Conservation (phyloP, 2,113 vertebrate species). For the Sander lucioperca region DNA sequence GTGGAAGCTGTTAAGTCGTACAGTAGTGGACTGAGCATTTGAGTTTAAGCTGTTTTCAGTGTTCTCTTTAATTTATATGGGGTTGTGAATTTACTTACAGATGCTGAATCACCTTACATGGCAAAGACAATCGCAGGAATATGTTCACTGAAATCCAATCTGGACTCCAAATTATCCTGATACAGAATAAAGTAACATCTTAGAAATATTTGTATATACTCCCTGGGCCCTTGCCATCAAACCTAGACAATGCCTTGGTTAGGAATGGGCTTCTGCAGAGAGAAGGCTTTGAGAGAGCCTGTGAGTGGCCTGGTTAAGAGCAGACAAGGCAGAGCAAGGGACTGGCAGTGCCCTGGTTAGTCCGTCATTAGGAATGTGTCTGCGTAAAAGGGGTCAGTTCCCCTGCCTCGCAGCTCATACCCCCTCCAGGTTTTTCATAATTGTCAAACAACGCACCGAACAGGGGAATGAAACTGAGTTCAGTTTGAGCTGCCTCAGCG, state of each 20-base stretch:
- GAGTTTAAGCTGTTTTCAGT: slow-evolving; percentile 5
- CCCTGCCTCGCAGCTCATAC: slow-evolving; percentile 37
- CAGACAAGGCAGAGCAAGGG: slow-evolving; percentile 34
- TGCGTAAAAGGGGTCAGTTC: slow-evolving; percentile 56
- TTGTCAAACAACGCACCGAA: slow-evolving; percentile 52
- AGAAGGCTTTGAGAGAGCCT: slow-evolving; percentile 12
- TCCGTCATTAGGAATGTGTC: slow-evolving; percentile 49
- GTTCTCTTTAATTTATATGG: background rate
- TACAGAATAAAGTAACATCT: background rate
- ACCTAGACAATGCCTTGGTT: slow-evolving; percentile 16
- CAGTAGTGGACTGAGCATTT: background rate
- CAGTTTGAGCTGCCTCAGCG: slow-evolving; percentile 10
- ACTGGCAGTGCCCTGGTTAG: slow-evolving; percentile 57
- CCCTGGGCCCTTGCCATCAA: background rate
- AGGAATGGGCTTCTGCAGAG: slow-evolving; percentile 8
- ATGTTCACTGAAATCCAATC: background rate
- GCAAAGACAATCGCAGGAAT: background rate
- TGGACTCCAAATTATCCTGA: slow-evolving; percentile 7
- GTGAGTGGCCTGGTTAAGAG: slow-evolving; percentile 53
- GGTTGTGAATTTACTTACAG: background rate
- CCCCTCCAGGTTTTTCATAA: slow-evolving; percentile 51
- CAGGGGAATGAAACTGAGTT: slow-evolving; percentile 38
- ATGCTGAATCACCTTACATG: background rate
- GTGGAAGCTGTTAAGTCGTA: slow-evolving; percentile 14
- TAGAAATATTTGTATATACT: slow-evolving; percentile 2